Evolutionary conservation across 2,888 invertebrate species (phyloP).

Genomic region (Nysson spinosus): DNA sequence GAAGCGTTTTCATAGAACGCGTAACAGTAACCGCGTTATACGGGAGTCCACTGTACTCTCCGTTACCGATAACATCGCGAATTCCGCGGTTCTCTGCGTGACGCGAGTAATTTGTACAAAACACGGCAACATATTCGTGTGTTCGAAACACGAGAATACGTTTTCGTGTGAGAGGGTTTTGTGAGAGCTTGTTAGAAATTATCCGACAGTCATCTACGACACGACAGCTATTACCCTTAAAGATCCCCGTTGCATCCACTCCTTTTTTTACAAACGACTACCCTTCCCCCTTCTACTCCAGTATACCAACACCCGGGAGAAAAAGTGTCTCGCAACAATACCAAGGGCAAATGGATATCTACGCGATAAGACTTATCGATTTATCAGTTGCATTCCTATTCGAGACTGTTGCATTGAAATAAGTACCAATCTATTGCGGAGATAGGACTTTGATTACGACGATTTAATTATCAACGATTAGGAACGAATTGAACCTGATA

Average conservation of each 20-base stretch:
- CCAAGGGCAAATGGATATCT: constrained; percentile 1
- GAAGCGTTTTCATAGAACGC: too few species aligned
- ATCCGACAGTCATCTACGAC: constrained; percentile 52
- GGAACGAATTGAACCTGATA: too few species aligned
- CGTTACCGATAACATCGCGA: constrained; percentile 25
- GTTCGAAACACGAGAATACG: too few species aligned
- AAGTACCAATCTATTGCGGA: too few species aligned
- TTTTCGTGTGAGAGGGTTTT: constrained; percentile 3
- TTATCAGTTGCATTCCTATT: constrained; percentile 31
- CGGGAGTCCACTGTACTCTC: constrained; percentile 11
- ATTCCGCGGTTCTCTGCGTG: constrained; percentile 45
- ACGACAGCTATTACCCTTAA: constrained; percentile 32
- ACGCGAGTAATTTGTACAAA: constrained; percentile 37
- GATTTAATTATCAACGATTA: too few species aligned
- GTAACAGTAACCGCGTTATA: too few species aligned
- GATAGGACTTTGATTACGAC: too few species aligned
- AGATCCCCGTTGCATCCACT: constrained; percentile 48
- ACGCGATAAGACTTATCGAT: constrained; percentile 38
- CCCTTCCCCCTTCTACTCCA: constrained; percentile 29
- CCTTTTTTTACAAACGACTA: constrained; percentile 35
- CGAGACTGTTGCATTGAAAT: constrained; percentile 4
- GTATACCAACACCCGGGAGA: constrained; percentile 18
- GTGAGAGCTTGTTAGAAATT: constrained; percentile 49
- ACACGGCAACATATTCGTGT: constrained; percentile 12
- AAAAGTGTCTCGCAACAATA: constrained; percentile 11